A percentile compares a stretch with the other conserved stretches of the same genome.
phyloP scores from a whole-genome alignment of 2,797 vertebrate genomes.

The Malurus leucopterus region DNA sequence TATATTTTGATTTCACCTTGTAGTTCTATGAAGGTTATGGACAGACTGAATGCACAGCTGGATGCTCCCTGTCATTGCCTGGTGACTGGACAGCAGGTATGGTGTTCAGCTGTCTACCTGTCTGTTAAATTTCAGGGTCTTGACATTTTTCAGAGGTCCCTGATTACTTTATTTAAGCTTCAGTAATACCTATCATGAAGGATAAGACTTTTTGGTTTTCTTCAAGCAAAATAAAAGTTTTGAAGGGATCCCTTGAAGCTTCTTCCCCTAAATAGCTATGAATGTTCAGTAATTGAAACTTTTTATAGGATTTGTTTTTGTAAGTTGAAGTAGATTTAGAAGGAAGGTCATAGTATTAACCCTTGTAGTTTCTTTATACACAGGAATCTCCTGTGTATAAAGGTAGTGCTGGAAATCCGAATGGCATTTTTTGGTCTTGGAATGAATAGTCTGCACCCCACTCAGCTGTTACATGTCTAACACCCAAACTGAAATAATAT shows the following conservation, averaged over 20 bases:
- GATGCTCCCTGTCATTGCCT: constrained; percentile 85
- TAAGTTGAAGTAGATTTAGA: not conserved
- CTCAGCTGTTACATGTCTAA: not conserved
- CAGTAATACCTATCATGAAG: not conserved
- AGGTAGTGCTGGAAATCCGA: not conserved
- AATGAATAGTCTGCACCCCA: not conserved
- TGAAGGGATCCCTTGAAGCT: not conserved
- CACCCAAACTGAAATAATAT: not conserved
- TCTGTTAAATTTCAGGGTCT: not conserved
- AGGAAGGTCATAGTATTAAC: not conserved
- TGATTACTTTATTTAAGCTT: not conserved
- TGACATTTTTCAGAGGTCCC: not conserved
- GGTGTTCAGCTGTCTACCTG: not conserved
- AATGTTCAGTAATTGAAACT: not conserved
- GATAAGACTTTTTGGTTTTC: not conserved
- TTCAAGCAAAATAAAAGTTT: not conserved
- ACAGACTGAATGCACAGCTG: constrained; percentile 95
- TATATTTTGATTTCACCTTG: not conserved
- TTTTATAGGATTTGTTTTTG: not conserved
- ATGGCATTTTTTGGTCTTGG: not conserved
- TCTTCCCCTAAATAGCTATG: not conserved
- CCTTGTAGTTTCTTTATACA: not conserved
- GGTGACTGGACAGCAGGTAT: constrained; percentile 96
- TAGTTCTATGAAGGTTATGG: constrained; percentile 98
- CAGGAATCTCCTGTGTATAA: not conserved